These are phyloP conservation scores for Chaetodon trifascialis DNA, from an alignment of 2,113 vertebrate species.

Conservation along the genomic window DNA sequence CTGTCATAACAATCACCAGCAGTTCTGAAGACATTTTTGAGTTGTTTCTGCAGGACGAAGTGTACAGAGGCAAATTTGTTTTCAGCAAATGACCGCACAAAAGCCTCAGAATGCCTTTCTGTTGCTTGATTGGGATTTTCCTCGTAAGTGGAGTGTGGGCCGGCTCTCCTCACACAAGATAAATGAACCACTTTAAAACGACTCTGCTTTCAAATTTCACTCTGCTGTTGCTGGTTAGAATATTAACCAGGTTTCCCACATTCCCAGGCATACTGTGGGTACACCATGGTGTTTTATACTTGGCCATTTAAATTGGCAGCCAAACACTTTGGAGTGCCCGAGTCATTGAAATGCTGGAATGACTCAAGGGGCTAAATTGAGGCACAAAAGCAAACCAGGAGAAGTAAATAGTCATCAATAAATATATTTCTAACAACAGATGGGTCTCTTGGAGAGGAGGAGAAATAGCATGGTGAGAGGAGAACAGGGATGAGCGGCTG, in stretches of 20 bases:
- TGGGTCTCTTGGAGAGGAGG: conserved; percentile 57
- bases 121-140: conserved; percentile 44
- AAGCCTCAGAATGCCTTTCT: conserved; percentile 18
- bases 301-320: conserved; percentile 23
- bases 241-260: conserved; percentile 33
- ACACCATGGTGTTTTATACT: background rate
- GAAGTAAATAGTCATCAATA: conserved; percentile 71
- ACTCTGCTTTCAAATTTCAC: conserved; percentile 44
- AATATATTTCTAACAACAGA: conserved; percentile 70
- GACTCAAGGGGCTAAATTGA: conserved; percentile 52
- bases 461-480: conserved; percentile 34
- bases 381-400: conserved; percentile 56
- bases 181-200: conserved; percentile 54
- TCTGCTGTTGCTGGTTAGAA: conserved; percentile 44
- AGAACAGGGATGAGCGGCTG: conserved; percentile 13
- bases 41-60: background rate
- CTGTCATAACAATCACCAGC: conserved; percentile 26
- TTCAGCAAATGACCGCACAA: conserved; percentile 45
- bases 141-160: conserved; percentile 8
- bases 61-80: conserved; percentile 5
- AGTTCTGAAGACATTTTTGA: background rate
- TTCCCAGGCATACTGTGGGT: conserved; percentile 10
- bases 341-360: conserved; percentile 54
- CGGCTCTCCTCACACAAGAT: conserved; percentile 18
- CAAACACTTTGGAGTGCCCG: conserved; percentile 44